phyloP scores from a whole-genome alignment of 2,888 invertebrate species.

The Muscina levida region DNA sequence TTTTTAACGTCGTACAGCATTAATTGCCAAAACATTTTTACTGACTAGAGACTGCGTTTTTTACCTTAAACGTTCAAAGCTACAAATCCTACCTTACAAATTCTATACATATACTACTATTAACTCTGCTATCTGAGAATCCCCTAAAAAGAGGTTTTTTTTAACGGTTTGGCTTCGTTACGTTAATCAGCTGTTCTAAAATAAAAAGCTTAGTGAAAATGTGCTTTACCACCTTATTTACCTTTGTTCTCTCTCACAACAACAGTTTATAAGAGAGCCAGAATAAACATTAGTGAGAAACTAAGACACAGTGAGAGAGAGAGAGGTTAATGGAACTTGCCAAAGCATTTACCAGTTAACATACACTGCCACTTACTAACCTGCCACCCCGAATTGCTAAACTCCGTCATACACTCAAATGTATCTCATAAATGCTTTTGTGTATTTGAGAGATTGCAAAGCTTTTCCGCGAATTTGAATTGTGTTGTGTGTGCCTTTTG shows the following conservation, averaged over 20 bases:
- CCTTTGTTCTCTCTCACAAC: neutral
- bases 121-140: too few relatives aligned
- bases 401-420: constrained; percentile 4
- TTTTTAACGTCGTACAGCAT: too few relatives aligned
- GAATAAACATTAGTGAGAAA: neutral
- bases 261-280: neutral
- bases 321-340: neutral
- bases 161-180: too few relatives aligned
- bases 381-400: constrained; percentile 25
- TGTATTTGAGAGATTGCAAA: constrained; percentile 41
- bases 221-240: too few relatives aligned
- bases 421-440: constrained; percentile 3
- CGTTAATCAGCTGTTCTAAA: constrained; percentile 55
- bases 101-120: too few relatives aligned
- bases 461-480: constrained; percentile 44
- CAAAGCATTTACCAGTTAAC: constrained; percentile 26
- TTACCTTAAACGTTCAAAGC: too few relatives aligned
- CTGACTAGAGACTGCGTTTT: too few relatives aligned
- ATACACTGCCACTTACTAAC: constrained; percentile 37
- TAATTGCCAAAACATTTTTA: too few relatives aligned
- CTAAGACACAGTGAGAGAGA: constrained; percentile 9
- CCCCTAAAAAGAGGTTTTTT: too few relatives aligned
- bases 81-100: too few relatives aligned
- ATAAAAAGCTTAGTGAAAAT: constrained; percentile 44
- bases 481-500: constrained; percentile 24